Evolutionary conservation across 2,113 vertebrate genomes (phyloP).

Genomic region (Lepisosteus osseus): DNA sequence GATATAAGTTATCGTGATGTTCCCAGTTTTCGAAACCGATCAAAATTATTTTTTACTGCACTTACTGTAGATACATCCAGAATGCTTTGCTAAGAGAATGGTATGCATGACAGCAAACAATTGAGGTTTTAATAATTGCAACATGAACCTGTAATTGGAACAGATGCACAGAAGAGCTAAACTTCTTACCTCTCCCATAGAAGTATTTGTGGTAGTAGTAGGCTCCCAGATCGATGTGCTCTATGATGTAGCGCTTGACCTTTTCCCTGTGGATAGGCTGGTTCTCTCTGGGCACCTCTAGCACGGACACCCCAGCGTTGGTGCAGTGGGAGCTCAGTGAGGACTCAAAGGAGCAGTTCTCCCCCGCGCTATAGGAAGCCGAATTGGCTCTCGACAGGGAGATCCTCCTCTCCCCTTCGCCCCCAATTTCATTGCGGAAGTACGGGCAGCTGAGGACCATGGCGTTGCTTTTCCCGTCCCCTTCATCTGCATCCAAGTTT

Average conservation of each 20-base stretch:
- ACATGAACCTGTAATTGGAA: too few relatives aligned
- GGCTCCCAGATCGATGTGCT: constrained; percentile 93
- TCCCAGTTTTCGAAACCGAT: too few relatives aligned
- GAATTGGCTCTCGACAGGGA: constrained; percentile 86
- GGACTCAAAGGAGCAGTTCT: constrained; percentile 91
- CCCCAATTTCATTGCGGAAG: constrained; percentile 93
- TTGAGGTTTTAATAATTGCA: too few relatives aligned
- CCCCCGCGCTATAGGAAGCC: constrained; percentile 72
- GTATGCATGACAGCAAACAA: too few relatives aligned
- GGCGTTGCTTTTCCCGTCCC: constrained; percentile 91
- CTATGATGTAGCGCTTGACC: constrained; percentile 95
- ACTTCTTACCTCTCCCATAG: constrained; percentile 86
- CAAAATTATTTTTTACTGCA: too few relatives aligned
- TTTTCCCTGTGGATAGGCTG: constrained; percentile 94
- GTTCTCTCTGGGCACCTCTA: constrained; percentile 91
- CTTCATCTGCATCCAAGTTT: constrained; percentile 87
- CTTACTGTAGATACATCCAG: too few relatives aligned
- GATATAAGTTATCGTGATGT: too few relatives aligned
- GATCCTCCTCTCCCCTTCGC: constrained; percentile 87
- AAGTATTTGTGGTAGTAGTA: constrained; percentile 97
- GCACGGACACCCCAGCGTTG: constrained; percentile 91
- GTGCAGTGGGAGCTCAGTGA: constrained; percentile 95
- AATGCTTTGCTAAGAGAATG: too few relatives aligned
- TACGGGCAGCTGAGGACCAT: constrained; percentile 84
- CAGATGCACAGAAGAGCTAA: background rate